Evolutionary conservation across 2,113 vertebrate species (phyloP).

Genomic region (Albula glossodonta): DNA sequence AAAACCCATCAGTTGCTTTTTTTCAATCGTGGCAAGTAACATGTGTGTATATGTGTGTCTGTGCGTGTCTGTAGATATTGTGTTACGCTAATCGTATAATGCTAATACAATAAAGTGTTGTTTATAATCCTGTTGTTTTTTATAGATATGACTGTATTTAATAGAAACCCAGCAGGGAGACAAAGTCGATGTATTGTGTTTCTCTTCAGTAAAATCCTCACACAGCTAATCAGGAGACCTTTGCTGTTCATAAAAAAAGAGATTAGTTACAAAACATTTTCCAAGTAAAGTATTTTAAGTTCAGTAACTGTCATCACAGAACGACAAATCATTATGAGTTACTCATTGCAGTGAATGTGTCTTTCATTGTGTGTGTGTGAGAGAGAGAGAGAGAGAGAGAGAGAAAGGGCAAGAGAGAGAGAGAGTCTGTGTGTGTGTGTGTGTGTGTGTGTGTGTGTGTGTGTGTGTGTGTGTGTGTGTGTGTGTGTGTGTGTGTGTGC

Average conservation of each 20-base stretch:
- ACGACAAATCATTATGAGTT: background rate
- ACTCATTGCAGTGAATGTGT: background rate
- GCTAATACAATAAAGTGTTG: background rate
- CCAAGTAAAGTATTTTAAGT: slow-evolving; percentile 12
- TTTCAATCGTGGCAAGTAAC: no score
- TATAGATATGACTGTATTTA: slow-evolving; percentile 10
- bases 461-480: background rate
- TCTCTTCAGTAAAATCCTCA: background rate
- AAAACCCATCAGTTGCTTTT: no score
- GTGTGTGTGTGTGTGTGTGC: background rate
- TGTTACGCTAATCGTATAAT: no score
- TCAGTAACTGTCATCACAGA: background rate
- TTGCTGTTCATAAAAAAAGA: background rate
- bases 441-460: background rate
- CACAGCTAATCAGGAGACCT: background rate
- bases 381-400: background rate
- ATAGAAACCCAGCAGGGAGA: background rate
- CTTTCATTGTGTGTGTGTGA: background rate
- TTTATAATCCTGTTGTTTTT: slow-evolving; percentile 12
- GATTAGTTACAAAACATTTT: slow-evolving; percentile 7
- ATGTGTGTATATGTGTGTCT: no score
- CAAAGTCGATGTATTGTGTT: background rate
- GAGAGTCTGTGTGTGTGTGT: slow-evolving; percentile 13
- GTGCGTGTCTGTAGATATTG: no score
- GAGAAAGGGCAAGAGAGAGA: slow-evolving; percentile 6